Evolutionary conservation across 1,140 invertebrate species (phyloP), one percentile per base, ranked within the genome.

Genomic region (Bombus polaris): DNA sequence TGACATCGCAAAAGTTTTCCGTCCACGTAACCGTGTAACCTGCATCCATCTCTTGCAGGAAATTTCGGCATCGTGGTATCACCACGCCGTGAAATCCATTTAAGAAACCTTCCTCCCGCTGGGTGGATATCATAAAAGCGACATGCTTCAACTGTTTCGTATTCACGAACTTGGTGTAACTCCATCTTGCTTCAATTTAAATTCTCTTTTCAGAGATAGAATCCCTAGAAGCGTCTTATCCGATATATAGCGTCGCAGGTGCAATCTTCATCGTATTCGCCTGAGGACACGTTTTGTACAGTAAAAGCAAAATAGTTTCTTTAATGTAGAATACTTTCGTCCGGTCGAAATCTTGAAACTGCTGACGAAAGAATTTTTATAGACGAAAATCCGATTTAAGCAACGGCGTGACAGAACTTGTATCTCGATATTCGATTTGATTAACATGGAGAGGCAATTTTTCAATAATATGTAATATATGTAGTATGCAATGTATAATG

Each of bases 181-280:
- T 83, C 65, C 62, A 81, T 77, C 74, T 89, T 39, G 72, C 85
- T 71, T 59, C 87, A 75, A 86, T 86, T 81, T 89, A 84, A 89
- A 89, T 89, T 87, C 85, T 81, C 88, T 70, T 89, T 81, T 76
- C 84, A 86, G 53, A 32, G 79, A 77, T n/a, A 35, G 78, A 77
- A 83, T 89, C 44, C 42, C 42, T 80, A 66, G 78, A 28, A 89
- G n/a, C 73, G 68, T 73, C 59, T 83, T 68, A 75, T 44, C 57
- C 28, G 65, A 83, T 57, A 71, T 59, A n/a, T 25, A n/a, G 59
- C 70, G 75, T 83, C 73, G 76, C 88, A 89, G 75, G 76, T 80
- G 71, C 87, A 47, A 74, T 78, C 59, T 81, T 70, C 83, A 80
- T 59, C 22, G 68, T 79, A 44, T 15, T 35, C 66, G 76, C 59